These are phyloP conservation scores for Drosophila tsacasi DNA, from an alignment of 1,140 invertebrate genomes.

Conservation along the genomic window DNA sequence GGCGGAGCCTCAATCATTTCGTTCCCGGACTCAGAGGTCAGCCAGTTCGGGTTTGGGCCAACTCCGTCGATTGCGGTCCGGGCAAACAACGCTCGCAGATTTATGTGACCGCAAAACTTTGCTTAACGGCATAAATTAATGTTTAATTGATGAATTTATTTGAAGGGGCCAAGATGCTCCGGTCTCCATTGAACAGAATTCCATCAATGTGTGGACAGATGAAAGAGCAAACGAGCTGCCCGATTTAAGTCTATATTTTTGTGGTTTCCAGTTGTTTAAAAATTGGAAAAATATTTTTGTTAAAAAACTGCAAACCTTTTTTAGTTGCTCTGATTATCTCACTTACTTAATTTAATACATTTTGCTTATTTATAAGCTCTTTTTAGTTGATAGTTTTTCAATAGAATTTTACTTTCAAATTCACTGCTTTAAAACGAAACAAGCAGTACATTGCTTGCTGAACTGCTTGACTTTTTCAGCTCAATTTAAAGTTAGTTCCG, in stretches of 20 bases:
- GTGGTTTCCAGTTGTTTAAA: not conserved
- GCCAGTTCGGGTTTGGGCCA: conserved; percentile 24
- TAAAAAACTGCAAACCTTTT: too few relatives aligned
- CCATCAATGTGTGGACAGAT: conserved; percentile 21
- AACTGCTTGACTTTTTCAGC: not conserved
- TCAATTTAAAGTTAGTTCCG: not conserved
- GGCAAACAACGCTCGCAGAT: conserved; percentile 57
- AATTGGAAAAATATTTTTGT: too few relatives aligned
- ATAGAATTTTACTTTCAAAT: not conserved
- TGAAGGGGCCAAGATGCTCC: conserved; percentile 34
- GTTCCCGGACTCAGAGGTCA: conserved; percentile 34
- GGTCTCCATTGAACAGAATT: conserved; percentile 5
- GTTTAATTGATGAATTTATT: conserved; percentile 74
- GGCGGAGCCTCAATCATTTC: conserved; percentile 59
- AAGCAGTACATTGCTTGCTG: not conserved
- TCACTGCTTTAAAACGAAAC: not conserved
- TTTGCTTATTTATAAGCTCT: too few relatives aligned
- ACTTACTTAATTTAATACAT: not conserved
- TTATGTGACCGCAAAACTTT: conserved; percentile 77
- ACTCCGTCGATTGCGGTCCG: conserved; percentile 50
- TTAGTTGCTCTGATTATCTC: not conserved
- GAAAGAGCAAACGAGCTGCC: not conserved
- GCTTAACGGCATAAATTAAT: conserved; percentile 73
- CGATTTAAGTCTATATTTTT: too few relatives aligned
- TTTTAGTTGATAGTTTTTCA: not conserved